Evolutionary conservation across 2,888 invertebrate species (phyloP).

Genomic region (Drosophila villosipedis): DNA sequence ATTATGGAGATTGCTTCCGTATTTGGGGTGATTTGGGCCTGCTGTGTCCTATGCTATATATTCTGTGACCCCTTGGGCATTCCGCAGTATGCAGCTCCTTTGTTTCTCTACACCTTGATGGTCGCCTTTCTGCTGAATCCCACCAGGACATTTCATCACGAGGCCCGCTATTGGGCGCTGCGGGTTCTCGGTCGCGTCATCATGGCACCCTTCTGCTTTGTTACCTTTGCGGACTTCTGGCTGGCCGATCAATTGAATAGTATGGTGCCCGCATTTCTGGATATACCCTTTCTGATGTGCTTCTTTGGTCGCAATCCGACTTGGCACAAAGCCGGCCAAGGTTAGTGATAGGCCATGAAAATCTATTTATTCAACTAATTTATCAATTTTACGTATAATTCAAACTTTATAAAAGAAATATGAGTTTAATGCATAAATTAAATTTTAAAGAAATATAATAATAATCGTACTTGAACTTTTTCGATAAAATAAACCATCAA

Average conservation of each 20-base stretch:
- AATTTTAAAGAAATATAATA: background rate
- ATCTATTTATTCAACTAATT: background rate
- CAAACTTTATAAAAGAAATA: background rate
- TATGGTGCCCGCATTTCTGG: slow-evolving; percentile 90
- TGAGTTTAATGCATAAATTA: background rate
- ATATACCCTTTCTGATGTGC: slow-evolving; percentile 92
- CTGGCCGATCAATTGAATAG: slow-evolving; percentile 94
- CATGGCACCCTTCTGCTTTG: slow-evolving; percentile 91
- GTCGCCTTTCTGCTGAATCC: slow-evolving; percentile 91
- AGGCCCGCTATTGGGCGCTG: slow-evolving; percentile 91
- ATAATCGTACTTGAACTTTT: background rate
- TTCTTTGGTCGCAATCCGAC: slow-evolving; percentile 89
- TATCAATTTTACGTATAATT: background rate
- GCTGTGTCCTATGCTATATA: slow-evolving; percentile 89
- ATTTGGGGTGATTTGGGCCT: slow-evolving; percentile 91
- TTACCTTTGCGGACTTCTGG: slow-evolving; percentile 94
- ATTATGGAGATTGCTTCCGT: slow-evolving; percentile 91
- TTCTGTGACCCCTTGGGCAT: slow-evolving; percentile 88
- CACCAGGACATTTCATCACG: slow-evolving; percentile 90
- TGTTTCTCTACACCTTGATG: slow-evolving; percentile 89
- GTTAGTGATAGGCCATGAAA: slow-evolving; percentile 57
- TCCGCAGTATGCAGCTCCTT: slow-evolving; percentile 91
- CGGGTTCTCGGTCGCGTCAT: slow-evolving; percentile 87
- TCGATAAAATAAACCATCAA: too few relatives aligned
- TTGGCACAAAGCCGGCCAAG: slow-evolving; percentile 86